phyloP scores from a whole-genome alignment of 2,797 vertebrate species.

The Enteromius thamalakanensis region DNA sequence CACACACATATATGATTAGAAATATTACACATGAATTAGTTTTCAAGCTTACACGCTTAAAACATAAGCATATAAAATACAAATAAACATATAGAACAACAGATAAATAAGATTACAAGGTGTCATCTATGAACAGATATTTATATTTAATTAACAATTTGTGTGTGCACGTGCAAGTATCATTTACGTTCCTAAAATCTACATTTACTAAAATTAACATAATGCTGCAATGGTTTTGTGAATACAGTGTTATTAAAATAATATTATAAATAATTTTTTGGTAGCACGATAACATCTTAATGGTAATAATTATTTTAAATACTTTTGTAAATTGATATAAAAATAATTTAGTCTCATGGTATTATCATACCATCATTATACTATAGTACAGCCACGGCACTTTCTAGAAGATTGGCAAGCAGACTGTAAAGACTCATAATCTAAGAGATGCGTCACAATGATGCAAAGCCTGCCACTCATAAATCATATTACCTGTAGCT shows the following conservation, averaged over 20 bases:
- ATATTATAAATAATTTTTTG: too few species aligned
- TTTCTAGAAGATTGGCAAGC: neutral
- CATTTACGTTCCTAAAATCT: neutral
- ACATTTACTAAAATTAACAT: neutral
- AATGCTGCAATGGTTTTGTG: neutral
- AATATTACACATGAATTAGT: neutral
- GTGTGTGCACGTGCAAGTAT: neutral
- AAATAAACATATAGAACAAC: neutral
- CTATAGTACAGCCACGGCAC: neutral
- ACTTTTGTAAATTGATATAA: neutral
- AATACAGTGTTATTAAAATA: neutral
- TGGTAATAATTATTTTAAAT: neutral
- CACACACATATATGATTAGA: neutral
- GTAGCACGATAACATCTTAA: neutral
- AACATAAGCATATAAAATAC: neutral
- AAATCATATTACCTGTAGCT: neutral
- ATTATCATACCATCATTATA: neutral
- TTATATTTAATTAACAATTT: neutral
- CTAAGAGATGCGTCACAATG: neutral
- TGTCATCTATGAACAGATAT: neutral
- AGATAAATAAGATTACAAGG: neutral
- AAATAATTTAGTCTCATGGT: neutral
- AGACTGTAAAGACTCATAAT: neutral
- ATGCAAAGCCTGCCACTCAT: neutral
- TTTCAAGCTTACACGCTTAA: neutral